phyloP scores from a whole-genome alignment of 1,140 invertebrate species.

The Mya arenaria region DNA sequence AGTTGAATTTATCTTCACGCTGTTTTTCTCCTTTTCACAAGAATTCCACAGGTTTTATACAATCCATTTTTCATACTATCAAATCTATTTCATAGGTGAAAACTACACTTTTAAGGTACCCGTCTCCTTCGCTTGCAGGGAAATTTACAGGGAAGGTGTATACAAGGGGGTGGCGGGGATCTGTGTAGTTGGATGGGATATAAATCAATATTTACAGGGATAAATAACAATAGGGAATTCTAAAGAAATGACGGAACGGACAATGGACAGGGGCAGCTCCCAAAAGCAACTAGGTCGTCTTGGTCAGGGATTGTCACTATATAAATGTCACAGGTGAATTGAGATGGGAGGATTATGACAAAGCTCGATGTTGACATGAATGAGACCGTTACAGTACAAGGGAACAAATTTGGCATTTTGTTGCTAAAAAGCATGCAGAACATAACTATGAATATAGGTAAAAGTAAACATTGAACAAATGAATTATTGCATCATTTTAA shows the following conservation, averaged over 20 bases:
- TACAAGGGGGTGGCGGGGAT: conserved; percentile 36
- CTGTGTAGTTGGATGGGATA: conserved; percentile 28
- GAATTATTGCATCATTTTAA: no score
- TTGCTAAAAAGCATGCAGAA: background rate
- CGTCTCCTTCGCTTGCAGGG: conserved; percentile 48
- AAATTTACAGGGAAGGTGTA: conserved; percentile 49
- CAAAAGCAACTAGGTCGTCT: conserved; percentile 32
- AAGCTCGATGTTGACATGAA: conserved; percentile 33
- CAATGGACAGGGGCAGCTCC: conserved; percentile 33
- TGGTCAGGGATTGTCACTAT: conserved; percentile 34
- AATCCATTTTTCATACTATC: no score
- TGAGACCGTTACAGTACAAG: conserved; percentile 30
- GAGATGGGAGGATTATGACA: conserved; percentile 34
- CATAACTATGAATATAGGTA: no score
- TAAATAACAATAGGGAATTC: conserved; percentile 35
- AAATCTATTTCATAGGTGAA: no score
- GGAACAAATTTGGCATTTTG: background rate
- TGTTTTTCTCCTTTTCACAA: no score
- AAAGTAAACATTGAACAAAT: no score
- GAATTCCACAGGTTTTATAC: background rate
- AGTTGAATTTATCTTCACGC: no score
- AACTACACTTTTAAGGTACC: no score
- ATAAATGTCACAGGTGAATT: conserved; percentile 48
- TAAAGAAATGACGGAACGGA: background rate
- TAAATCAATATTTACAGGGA: conserved; percentile 46